phyloP scores from a whole-genome alignment of 2,888 invertebrate genomes.

The Brachycybe producta region DNA sequence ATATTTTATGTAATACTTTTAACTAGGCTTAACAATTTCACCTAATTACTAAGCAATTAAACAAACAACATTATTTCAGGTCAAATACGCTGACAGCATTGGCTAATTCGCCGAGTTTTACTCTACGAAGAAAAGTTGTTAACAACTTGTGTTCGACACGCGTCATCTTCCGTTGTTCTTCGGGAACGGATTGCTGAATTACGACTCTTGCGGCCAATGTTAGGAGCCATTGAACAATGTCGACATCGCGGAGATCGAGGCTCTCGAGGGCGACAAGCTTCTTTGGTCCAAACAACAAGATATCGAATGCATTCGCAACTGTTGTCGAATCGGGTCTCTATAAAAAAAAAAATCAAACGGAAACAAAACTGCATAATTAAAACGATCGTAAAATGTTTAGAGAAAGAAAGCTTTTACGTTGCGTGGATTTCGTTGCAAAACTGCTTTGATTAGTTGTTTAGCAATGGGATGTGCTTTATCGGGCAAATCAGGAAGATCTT shows the following conservation, averaged over 20 bases:
- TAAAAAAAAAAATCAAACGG: conserved; percentile 18
- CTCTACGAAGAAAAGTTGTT: conserved; percentile 14
- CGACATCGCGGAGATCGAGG: not conserved
- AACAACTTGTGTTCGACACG: conserved; percentile 3
- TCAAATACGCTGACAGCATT: conserved; percentile 14
- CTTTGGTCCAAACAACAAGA: conserved; percentile 58
- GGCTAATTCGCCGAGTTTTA: conserved; percentile 6
- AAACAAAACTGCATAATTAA: not conserved
- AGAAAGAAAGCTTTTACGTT: conserved; percentile 38
- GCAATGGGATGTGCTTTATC: conserved; percentile 45
- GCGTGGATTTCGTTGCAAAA: conserved; percentile 48
- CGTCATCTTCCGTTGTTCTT: too few relatives aligned
- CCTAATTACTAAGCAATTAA: too few relatives aligned
- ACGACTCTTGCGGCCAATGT: conserved; percentile 8
- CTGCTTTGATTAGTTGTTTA: conserved; percentile 45
- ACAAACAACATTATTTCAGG: too few relatives aligned
- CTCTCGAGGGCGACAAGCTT: conserved; percentile 40
- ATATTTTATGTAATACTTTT: too few relatives aligned
- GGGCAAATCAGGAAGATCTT: conserved; percentile 39
- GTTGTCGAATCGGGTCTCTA: conserved; percentile 49
- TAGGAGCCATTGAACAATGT: conserved; percentile 12
- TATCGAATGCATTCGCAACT: conserved; percentile 60
- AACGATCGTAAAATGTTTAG: not conserved
- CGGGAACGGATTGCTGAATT: too few relatives aligned
- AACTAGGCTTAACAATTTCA: too few relatives aligned